phyloP scores from a whole-genome alignment of 2,113 vertebrate species.

The Craseonycteris thonglongyai region DNA sequence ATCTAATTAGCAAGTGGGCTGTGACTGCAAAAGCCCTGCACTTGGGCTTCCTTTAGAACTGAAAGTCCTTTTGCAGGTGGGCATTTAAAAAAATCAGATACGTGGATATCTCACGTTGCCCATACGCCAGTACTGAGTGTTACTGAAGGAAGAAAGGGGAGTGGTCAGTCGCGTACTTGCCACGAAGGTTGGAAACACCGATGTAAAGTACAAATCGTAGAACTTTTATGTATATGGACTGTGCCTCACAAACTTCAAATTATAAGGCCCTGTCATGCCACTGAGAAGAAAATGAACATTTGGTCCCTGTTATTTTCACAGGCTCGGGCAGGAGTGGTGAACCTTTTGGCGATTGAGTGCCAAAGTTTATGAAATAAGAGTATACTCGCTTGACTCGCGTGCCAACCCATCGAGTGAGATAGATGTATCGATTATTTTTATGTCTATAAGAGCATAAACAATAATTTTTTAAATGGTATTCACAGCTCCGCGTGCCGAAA shows the following conservation, averaged over 20 bases:
- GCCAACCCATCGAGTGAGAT: too few species aligned
- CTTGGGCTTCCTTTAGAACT: background rate
- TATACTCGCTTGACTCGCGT: too few species aligned
- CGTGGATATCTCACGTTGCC: background rate
- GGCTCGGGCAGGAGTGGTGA: too few species aligned
- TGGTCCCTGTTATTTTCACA: background rate
- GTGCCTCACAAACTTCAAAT: constrained; percentile 3
- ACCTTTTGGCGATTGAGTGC: too few species aligned
- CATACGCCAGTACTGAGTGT: background rate
- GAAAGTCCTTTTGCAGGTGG: background rate
- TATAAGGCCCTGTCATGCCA: background rate
- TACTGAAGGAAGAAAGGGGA: background rate
- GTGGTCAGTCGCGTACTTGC: background rate
- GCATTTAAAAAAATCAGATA: background rate
- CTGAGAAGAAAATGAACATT: background rate
- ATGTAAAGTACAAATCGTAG: background rate
- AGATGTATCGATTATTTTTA: too few species aligned
- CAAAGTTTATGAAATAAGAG: too few species aligned
- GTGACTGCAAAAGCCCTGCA: background rate
- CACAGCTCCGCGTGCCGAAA: too few species aligned
- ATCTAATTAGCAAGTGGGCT: background rate
- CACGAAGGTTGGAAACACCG: background rate
- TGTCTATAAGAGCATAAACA: too few species aligned
- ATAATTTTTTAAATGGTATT: too few species aligned
- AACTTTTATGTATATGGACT: constrained; percentile 22